These are phyloP conservation scores for Vulpes lagopus DNA, from an alignment of 2,113 vertebrate species.

Conservation along the genomic window DNA sequence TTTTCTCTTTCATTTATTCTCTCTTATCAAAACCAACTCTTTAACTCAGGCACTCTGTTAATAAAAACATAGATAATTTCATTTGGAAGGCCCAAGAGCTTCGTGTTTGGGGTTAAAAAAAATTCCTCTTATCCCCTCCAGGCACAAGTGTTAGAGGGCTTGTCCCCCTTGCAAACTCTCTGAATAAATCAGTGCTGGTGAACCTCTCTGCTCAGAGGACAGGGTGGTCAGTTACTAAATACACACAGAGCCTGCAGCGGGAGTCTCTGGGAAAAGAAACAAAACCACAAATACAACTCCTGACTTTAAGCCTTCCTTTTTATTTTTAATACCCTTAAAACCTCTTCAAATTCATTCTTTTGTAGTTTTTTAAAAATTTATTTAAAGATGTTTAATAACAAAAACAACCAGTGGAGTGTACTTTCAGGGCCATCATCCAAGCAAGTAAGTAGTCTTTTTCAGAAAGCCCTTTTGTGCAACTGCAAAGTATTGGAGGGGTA, in stretches of 20 bases:
- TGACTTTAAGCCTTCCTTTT: conserved; percentile 58
- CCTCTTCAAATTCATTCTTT: conserved; percentile 45
- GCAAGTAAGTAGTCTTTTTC: not conserved
- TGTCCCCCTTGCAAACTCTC: conserved; percentile 67
- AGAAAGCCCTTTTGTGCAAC: not conserved
- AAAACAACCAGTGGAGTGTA: not conserved
- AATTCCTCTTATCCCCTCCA: conserved; percentile 44
- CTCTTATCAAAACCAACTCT: conserved; percentile 82
- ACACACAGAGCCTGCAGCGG: conserved; percentile 53
- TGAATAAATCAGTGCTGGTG: conserved; percentile 70
- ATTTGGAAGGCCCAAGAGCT: conserved; percentile 77
- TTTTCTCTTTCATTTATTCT: conserved; percentile 83
- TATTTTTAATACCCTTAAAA: conserved; percentile 34
- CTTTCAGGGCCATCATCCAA: not conserved
- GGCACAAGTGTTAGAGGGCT: conserved; percentile 68
- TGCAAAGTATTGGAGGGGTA: not conserved
- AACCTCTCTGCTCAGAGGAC: conserved; percentile 66
- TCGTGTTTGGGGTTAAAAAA: conserved; percentile 68
- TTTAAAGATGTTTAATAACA: conserved; percentile 14
- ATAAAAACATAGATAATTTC: conserved; percentile 81
- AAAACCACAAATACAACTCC: conserved; percentile 52
- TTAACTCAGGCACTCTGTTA: conserved; percentile 66
- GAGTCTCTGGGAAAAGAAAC: not conserved
- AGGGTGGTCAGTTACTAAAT: conserved; percentile 71
- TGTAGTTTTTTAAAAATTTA: not conserved